Evolutionary conservation across 2,113 vertebrate species (phyloP), one percentile per base, ranked within the genome.

Genomic region (Pungitius pungitius): DNA sequence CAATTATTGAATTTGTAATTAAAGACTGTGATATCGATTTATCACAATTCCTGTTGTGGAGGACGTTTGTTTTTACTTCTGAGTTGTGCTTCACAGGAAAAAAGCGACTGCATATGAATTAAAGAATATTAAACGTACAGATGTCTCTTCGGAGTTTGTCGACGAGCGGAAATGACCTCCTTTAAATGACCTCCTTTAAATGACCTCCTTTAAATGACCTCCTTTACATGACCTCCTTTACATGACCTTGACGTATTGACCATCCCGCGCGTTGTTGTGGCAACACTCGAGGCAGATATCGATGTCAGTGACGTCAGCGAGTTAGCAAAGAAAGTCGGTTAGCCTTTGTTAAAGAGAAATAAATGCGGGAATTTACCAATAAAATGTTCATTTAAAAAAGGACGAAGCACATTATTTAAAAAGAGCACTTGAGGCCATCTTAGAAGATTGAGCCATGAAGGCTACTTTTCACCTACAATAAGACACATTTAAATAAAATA

Each of bases 191-290:
- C n/a, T n/a, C n/a, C n/a, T n/a, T n/a, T n/a, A n/a, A n/a, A n/a
- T n/a, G n/a, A n/a, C 78, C 79, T 86, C 58, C 0, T 4, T 49
- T 52, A 51, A 42, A 13, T 85, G 87, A 20, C 91, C 89, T 93
- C 58, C 0, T 4, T 49, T 52, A 51, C 45, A 13, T 85, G 87
- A 20, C 78, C 79, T 86, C 58, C 0, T 4, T 49, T 52, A 51
- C 45, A 13, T 85, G 87, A 20, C 91, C 89, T 93, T 92, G 78
- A 92, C n/a, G 64, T 66, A 86, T 75, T 40, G 87, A 86, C 58
- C 39, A 17, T 15, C 57, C 0, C 11, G 24, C 58, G 14, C 10
- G 84, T 85, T 87, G 85, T 77, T 77, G 85, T 87, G 81, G 69
- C 76, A 89, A 82, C 57, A 81, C 89, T 76, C 18, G 14, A 4